Base-by-base conservation (phyloP, 23 tunicate species). In the Trididemnum nubilum region DNA sequence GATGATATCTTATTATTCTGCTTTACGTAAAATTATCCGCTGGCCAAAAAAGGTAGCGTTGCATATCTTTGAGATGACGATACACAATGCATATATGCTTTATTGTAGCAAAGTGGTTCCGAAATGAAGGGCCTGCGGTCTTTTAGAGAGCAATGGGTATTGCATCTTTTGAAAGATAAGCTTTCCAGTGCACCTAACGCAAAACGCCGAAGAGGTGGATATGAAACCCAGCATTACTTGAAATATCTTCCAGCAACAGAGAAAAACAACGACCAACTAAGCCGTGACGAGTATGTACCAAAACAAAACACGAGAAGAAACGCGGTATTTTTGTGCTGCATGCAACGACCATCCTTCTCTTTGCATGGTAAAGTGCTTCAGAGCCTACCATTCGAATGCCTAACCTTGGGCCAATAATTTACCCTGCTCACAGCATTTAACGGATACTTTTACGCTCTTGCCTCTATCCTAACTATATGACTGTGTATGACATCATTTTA, bases 221-320 rank as follows among this genome's bases (percentile, higher is more conserved):
- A 12, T 61, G 67, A 12, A n/a, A 61, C 67, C 26, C 67, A 61
- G 67, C 67, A 61, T 61, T 61, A 61, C 26, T 61, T 61, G 67
- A 26, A 61, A 61, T 61, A 61, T 61, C 67, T 61, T 24, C 67
- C 67, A 61, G 67, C 67, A n/a, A 61, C 67, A 61, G 67, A 61
- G 26, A 61, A 61, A 61, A 61, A 61, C 25, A 61, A 61, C 67
- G 67, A 61, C 67, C 67, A 61, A 61, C 67, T 26, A 61, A 61
- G 67, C 67, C 67, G 67, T 61, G 67, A 23, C 67, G 67, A 3
- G 67, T 61, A 61, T 61, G 67, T 26, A 61, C 67, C 67, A 61
- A 24, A 61, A 61, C 26, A 61, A n/a, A 61, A 61, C 18, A 61
- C 67, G 67, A 61, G n/a, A 61, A 24, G 67, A 61, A 61, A 61